These are phyloP conservation scores for Helostoma temminkii DNA, from an alignment of 2,797 vertebrate species.

Conservation along the genomic window DNA sequence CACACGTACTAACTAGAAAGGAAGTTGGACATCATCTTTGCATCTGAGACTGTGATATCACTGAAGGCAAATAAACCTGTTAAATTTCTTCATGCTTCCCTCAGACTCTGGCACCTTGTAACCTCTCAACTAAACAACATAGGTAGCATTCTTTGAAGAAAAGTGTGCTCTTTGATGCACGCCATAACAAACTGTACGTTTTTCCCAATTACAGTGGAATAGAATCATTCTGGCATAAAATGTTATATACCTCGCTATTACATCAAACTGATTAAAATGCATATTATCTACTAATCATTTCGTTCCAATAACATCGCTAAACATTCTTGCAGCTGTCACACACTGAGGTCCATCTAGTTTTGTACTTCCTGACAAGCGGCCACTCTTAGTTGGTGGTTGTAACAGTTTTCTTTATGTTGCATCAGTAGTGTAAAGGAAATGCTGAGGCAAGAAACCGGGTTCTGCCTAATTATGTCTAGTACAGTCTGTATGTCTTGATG, in stretches of 20 bases:
- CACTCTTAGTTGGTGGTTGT: constrained; percentile 28
- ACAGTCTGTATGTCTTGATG: constrained; percentile 31
- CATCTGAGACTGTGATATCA: constrained; percentile 30
- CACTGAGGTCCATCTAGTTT: constrained; percentile 54
- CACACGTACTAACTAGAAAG: background rate
- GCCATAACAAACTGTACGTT: background rate
- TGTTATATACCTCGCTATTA: background rate
- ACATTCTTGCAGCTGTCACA: constrained; percentile 79
- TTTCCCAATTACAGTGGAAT: background rate
- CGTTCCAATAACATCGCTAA: constrained; percentile 26
- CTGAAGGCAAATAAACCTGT: background rate
- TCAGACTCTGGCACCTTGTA: background rate
- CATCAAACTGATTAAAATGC: constrained; percentile 27
- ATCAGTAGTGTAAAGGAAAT: constrained; percentile 34
- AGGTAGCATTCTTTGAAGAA: background rate
- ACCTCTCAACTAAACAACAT: background rate
- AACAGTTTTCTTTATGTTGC: constrained; percentile 35
- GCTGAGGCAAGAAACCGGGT: constrained; percentile 51
- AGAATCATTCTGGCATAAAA: constrained; percentile 11
- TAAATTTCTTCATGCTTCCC: background rate
- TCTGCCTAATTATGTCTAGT: constrained; percentile 49
- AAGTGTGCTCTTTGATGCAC: constrained; percentile 5
- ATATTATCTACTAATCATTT: constrained; percentile 6
- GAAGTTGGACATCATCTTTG: background rate
- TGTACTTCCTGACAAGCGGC: constrained; percentile 32